Base-by-base conservation (phyloP, 2,113 vertebrate species). In the Corvus moneduloides region DNA sequence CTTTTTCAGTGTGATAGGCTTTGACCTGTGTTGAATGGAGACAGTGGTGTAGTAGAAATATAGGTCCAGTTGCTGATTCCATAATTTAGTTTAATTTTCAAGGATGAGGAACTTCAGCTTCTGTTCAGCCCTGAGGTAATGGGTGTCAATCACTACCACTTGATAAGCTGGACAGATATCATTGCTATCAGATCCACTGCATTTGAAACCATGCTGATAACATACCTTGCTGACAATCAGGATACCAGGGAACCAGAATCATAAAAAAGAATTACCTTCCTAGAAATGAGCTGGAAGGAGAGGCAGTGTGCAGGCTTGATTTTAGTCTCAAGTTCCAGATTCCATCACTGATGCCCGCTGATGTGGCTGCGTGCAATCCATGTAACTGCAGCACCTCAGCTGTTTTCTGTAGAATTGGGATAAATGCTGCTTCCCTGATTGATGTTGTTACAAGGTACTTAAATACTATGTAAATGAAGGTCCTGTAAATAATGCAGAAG, bases 401-500 rank as follows among this genome's bases (percentile, higher is more conserved):
- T 87, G 54, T 49, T 76, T 54, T 43, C n/a, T 71, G 27, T 58
- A 35, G 35, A 52, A 49, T 1, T 4, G 8, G 58, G 58, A 56
- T 46, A 73, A 84, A 58, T 87, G 37, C 18, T 33, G 4, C 66
- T 84, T 82, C 41, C 58, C 11, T 62, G 69, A 79, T 11, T 62
- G 81, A 94, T 82, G 71, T 67, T 51, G n/a, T 64, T 64, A 48
- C 16, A 66, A 72, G 48, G 26, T 76, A 48, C 41, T 84, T 78
- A 84, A 87, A 71, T 69, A 22, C 26, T 81, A 26, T 75, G 84
- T 52, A 94, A 92, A 91, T 89, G 30, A 84, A 71, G 41, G 58
- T 37, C 62, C 28, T 89, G 62, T 94, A 94, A 89, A 89, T 95
- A 92, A 82, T 87, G 37, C 62, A 85, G 24, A 87, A 54, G 28